Evolutionary conservation across 2,888 invertebrate genomes (phyloP).

Genomic region (Endotricha flammealis): DNA sequence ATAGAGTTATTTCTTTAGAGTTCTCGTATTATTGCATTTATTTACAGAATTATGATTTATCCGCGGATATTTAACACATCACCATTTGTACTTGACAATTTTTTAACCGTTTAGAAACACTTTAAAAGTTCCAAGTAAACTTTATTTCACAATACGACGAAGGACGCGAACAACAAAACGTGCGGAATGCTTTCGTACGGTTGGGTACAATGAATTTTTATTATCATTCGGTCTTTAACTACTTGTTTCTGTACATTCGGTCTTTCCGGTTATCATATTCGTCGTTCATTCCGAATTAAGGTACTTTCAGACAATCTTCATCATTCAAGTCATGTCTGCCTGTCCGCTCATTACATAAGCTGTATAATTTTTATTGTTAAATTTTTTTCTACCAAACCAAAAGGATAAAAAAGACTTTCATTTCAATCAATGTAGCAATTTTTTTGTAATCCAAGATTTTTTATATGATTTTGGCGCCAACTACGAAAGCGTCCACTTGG

Average conservation of each 20-base stretch:
- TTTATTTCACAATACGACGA: conserved; percentile 41
- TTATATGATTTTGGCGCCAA: too few relatives aligned
- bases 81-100: background rate
- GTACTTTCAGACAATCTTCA: too few relatives aligned
- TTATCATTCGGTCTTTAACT: background rate
- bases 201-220: conserved; percentile 14
- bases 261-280: conserved; percentile 4
- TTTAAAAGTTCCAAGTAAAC: conserved; percentile 53
- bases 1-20: conserved; percentile 9
- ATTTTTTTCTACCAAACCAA: too few relatives aligned
- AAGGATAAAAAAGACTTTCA: too few relatives aligned
- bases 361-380: too few relatives aligned
- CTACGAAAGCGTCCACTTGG: too few relatives aligned
- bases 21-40: background rate
- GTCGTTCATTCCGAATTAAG: conserved; percentile 7
- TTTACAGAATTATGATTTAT: background rate
- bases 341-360: too few relatives aligned
- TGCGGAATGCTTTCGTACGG: conserved; percentile 19
- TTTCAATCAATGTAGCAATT: too few relatives aligned
- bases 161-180: conserved; percentile 43
- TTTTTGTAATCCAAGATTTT: too few relatives aligned
- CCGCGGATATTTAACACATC: background rate
- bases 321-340: too few relatives aligned
- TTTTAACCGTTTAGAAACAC: conserved; percentile 41
- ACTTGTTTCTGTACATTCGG: background rate